Evolutionary conservation across 2,113 vertebrate genomes (phyloP), one percentile per base, ranked within the genome.

Genomic region (Tetrao urogallus): DNA sequence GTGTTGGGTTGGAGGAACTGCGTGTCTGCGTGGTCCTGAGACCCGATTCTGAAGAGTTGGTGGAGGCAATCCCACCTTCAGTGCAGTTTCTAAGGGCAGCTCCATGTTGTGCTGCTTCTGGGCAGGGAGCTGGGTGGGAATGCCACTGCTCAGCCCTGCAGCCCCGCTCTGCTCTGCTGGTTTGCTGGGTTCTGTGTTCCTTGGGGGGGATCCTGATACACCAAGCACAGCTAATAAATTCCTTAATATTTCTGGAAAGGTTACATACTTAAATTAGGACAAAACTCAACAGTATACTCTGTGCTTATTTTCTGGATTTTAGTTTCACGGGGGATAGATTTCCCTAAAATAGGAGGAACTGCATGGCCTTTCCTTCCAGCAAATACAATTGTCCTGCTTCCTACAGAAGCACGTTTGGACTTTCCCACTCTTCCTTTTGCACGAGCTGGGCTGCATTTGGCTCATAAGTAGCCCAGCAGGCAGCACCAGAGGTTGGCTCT

Each of bases 1-100:
- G 87, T 71, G 13, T 88, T 94, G 88, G 88, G 86, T 96, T 84
- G 92, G 96, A 94, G 95, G 96, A 82, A 70, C 85, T 82, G 76
- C 71, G 86, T 93, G 89, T 95, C 96, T 95, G n/a, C 1, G 85
- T 66, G 81, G 80, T 89, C 20, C 47, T 32, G 32, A 83, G 91
- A 25, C 43, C 74, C 69, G 82, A 73, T 78, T 30, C 78, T 82
- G 36, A 38, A 88, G 96, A 84, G 91, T 82, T 88, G 77, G 89
- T 72, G 82, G 85, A 81, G 45, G 7, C 15, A 24, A 19, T 13
- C 40, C 40, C 36, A 4, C 9, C 79, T 66, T 75, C 45, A 54
- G 27, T 71, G 45, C 16, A 25, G 22, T 38, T 52, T 66, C 43
- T 60, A 30, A 65, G 30, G 24, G 65, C 18, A 34, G 21, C 52